Base-by-base conservation (phyloP, 2,797 vertebrate species). In the Labroides dimidiatus region DNA sequence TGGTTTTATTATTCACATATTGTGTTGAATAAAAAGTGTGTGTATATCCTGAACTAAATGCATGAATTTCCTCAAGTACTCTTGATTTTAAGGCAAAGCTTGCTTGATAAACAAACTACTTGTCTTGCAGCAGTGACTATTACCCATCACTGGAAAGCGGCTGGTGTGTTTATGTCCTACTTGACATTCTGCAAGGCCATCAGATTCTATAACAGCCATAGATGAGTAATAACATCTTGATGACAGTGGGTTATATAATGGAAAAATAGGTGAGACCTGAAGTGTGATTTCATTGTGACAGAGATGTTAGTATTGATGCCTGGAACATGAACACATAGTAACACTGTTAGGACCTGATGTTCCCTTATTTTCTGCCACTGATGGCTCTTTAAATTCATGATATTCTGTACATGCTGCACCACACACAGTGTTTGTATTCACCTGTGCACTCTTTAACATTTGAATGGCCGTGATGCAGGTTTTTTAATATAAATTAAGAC, bases 311-410 rank as follows among this genome's bases (percentile, higher is more conserved):
- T 50, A 23, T 24, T 37, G 9, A 49, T 11, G 17, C 61, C 47
- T 47, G 55, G 43, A 6, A 2, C 55, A 48, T 30, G 39, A 45
- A 19, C 21, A 37, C 36, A 33, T 72, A 15, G 52, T 53, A 6
- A 55, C 23, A 13, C 45, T 41, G 10, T 57, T 9, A 45, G 64
- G 41, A 69, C 55, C n/a, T 15, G 1, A 4, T 61, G 59, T 58
- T 21, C 57, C 21, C 64, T 69, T 15, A 19, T 75, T 69, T 53
- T 37, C 12, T 44, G 20, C 14, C 52, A 37, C 21, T 8, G 44
- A 49, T 53, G 44, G 41, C 59, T 52, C 50, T 71, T 74, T 30
- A 30, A 23, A 12, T 19, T 19, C 30, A 44, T 66, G 57, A 23
- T 36, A 21, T 27, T 47, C 21, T 6, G 7, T 21, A 42, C 14